Evolutionary conservation across 2,888 invertebrate genomes (phyloP).

Genomic region (Schizaphis graminum): DNA sequence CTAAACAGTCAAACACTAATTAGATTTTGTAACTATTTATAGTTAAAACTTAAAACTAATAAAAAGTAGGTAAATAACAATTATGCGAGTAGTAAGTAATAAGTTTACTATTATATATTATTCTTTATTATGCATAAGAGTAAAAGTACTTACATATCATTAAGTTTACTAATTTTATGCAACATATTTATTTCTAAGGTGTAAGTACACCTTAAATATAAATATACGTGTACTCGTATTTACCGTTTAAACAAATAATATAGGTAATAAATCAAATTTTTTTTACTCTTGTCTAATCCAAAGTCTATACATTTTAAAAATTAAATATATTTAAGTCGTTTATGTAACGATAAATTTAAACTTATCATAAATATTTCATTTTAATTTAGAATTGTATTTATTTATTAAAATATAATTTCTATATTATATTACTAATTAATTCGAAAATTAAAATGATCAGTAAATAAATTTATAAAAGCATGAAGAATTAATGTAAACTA

Average conservation of each 20-base stretch:
- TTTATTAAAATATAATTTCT: neutral
- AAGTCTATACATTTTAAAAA: neutral
- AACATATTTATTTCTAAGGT: neutral
- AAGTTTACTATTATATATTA: neutral
- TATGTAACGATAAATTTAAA: neutral
- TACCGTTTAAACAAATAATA: neutral
- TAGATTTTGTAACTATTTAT: neutral
- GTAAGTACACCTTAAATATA: no score
- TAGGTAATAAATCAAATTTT: neutral
- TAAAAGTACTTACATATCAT: neutral
- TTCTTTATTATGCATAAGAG: neutral
- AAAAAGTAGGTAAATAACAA: neutral
- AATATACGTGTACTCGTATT: neutral
- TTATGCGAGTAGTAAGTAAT: neutral
- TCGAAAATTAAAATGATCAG: neutral
- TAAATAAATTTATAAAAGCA: neutral
- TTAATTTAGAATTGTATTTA: neutral
- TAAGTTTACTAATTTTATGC: neutral
- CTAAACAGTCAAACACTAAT: neutral
- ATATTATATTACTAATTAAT: neutral
- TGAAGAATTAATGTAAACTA: neutral
- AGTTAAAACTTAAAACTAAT: neutral
- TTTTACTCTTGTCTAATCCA: neutral
- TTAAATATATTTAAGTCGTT: neutral
- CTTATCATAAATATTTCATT: neutral